Evolutionary conservation across 2,888 invertebrate species (phyloP).

Genomic region (Phyllotreta cruciferae): DNA sequence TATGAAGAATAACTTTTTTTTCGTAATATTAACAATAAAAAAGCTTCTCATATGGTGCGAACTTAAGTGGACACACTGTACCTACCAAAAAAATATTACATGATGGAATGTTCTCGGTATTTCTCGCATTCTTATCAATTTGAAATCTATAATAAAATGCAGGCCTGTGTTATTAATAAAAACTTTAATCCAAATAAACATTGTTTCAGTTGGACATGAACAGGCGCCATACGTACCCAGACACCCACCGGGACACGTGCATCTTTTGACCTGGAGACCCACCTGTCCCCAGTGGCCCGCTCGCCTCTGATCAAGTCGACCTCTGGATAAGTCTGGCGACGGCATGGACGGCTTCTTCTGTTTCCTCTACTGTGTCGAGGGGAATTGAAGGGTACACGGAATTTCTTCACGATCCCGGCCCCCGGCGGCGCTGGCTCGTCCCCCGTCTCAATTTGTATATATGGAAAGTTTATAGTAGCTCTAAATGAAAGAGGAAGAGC

Average conservation of each 20-base stretch:
- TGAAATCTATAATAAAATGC: too few relatives aligned
- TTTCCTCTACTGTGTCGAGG: conserved; percentile 50
- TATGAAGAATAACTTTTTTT: too few relatives aligned
- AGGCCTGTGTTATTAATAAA: too few relatives aligned
- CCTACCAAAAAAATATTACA: too few relatives aligned
- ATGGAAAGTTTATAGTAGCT: conserved; percentile 52
- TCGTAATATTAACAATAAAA: too few relatives aligned
- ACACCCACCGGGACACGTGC: conserved; percentile 45
- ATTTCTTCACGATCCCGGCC: conserved; percentile 32
- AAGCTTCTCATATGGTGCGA: too few relatives aligned
- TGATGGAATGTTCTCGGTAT: too few relatives aligned
- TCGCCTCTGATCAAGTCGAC: conserved; percentile 51
- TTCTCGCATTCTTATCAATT: too few relatives aligned
- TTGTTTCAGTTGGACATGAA: conserved; percentile 34
- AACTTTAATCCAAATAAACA: not conserved
- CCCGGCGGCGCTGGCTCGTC: conserved; percentile 38
- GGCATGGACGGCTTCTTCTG: conserved; percentile 32
- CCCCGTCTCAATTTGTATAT: conserved; percentile 50
- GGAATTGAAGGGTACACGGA: conserved; percentile 38
- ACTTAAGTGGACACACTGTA: too few relatives aligned
- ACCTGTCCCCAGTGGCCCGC: conserved; percentile 43
- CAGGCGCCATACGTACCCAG: conserved; percentile 33
- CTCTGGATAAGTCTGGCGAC: conserved; percentile 47
- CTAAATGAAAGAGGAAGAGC: conserved; percentile 27
- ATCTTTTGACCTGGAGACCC: conserved; percentile 56